Base-by-base conservation (phyloP, 2,888 invertebrate genomes). In the Trisateles emortualis region DNA sequence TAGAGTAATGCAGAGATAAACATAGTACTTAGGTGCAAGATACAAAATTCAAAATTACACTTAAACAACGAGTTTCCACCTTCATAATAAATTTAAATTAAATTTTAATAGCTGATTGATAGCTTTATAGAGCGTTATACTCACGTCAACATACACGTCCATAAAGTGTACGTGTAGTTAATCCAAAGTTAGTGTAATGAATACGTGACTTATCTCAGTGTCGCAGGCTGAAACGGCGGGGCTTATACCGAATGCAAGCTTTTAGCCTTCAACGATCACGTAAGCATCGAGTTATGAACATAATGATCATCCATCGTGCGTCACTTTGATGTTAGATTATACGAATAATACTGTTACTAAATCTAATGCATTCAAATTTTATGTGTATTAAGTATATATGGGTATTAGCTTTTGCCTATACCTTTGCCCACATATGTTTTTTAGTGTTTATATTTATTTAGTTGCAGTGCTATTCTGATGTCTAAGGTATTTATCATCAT, bases 181-280 rank as follows among this genome's bases (percentile, higher is more conserved):
- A 81, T 81, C 74, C 78, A 73, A 83, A 86, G 80, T 86, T 83
- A 79, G 81, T 78, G 76, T 83, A 83, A 83, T 84, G 84, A 85
- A 81, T 80, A 87, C 87, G 87, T 87, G 87, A 85, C 87, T 86
- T 87, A 87, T 87, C 87, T 83, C 55, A 54, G 54, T 65, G 74
- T 63, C 66, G 69, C 86, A 83, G 83, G 70, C 81, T 80, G 76
- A 73, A 76, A 77, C 67, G 70, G 62, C 54, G 64, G 55, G 59
- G 76, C 72, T 75, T 78, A 73, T 73, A 48, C 52, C 54, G 65
- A 78, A 74, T 74, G 78, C 75, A 70, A 74, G 69, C 72, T 81
- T 81, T 49, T 79, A 80, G 76, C 73, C 80, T 67, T 73, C 54
- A 66, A 67, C 64, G 65, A 65, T 64, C 70, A 60, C 52, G 60